These are phyloP conservation scores for Echiichthys vipera DNA, from an alignment of 2,797 vertebrate species.

Conservation along the genomic window DNA sequence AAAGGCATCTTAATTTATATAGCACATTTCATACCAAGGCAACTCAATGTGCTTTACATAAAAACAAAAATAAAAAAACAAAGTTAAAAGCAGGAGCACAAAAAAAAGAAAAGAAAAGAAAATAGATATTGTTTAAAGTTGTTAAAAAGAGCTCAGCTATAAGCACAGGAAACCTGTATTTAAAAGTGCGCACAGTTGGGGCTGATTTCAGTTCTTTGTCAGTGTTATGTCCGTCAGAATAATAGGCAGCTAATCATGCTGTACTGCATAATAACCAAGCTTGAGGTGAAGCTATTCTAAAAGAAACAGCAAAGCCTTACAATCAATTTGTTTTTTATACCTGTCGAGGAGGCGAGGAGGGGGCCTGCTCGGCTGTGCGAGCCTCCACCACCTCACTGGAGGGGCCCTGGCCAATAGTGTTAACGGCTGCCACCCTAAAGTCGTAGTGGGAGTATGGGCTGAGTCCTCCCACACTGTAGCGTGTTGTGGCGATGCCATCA, in stretches of 20 bases:
- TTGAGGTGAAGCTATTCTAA: background rate
- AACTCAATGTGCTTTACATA: no score
- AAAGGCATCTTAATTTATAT: no score
- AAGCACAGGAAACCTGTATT: no score
- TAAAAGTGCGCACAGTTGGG: no score
- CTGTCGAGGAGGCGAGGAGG: slow-evolving; percentile 94
- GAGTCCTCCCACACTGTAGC: slow-evolving; percentile 98
- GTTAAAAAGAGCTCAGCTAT: no score
- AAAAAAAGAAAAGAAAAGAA: no score
- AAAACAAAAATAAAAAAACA: no score
- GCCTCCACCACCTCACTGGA: slow-evolving; percentile 94
- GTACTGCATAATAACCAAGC: background rate
- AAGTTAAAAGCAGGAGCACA: no score
- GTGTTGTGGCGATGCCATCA: slow-evolving; percentile 96
- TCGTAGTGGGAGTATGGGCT: slow-evolving; percentile 98
- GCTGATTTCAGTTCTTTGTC: no score
- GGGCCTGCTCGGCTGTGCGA: slow-evolving; percentile 96
- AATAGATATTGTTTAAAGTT: no score
- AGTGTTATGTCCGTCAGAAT: background rate
- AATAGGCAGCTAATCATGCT: background rate
- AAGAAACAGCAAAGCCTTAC: background rate
- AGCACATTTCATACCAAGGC: no score
- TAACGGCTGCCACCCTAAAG: slow-evolving; percentile 95
- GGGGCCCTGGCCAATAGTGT: slow-evolving; percentile 96
- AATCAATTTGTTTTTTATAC: slow-evolving; percentile 55